These are phyloP conservation scores for Musca vetustissima DNA, from an alignment of 1,140 invertebrate species.

Conservation along the genomic window DNA sequence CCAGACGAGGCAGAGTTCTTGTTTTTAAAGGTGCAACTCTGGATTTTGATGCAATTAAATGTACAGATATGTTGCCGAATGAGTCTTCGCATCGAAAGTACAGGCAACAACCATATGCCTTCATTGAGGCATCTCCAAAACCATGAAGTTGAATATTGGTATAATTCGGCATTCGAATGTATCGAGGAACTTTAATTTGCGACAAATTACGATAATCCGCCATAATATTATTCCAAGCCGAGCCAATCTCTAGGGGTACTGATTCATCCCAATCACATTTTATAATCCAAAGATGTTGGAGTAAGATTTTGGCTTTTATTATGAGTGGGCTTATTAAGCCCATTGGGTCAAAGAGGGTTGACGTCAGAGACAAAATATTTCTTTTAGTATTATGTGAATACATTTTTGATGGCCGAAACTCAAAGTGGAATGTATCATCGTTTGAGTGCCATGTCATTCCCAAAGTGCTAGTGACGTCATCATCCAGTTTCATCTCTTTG, in stretches of 20 bases:
- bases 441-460: constrained; percentile 16
- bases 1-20: no score
- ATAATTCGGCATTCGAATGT: background rate
- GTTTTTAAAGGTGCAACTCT: no score
- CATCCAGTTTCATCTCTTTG: background rate
- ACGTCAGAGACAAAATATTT: constrained; percentile 27
- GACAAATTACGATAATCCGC: background rate
- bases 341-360: constrained; percentile 1
- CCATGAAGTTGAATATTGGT: constrained; percentile 33
- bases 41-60: constrained; percentile 22
- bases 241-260: background rate
- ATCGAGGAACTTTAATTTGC: background rate
- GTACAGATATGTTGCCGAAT: constrained; percentile 27
- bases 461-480: background rate
- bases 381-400: background rate
- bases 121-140: constrained; percentile 53
- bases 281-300: constrained; percentile 17
- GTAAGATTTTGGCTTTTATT: constrained; percentile 26
- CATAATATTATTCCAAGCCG: background rate
- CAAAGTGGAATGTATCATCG: constrained; percentile 42
- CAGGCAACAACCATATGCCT: constrained; percentile 49
- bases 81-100: constrained; percentile 37
- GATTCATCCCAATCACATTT: constrained; percentile 18
- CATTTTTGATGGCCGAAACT: constrained; percentile 28
- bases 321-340: background rate